Evolutionary conservation across 2,113 vertebrate genomes (phyloP).

Genomic region (Lepisosteus oculatus): DNA sequence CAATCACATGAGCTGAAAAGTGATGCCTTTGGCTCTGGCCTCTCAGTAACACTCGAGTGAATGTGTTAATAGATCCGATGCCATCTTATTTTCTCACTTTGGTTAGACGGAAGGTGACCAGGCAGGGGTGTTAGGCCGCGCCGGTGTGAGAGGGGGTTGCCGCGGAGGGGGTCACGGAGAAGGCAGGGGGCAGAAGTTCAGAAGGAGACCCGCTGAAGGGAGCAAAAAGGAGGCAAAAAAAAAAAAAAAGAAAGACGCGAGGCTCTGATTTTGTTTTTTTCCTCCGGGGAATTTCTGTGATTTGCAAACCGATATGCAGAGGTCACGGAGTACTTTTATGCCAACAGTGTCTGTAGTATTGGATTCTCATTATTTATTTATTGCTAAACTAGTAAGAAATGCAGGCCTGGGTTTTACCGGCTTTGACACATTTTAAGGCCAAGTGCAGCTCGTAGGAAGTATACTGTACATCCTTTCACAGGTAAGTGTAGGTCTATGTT

Average conservation of each 20-base stretch:
- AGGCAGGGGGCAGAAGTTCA: constrained; percentile 82
- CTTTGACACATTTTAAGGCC: too few relatives aligned
- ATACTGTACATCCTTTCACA: too few relatives aligned
- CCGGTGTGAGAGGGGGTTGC: constrained; percentile 50
- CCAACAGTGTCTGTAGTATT: not conserved
- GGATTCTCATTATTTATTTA: not conserved
- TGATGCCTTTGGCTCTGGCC: constrained; percentile 44
- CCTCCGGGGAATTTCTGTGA: not conserved
- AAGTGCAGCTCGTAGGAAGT: too few relatives aligned
- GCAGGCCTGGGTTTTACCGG: too few relatives aligned
- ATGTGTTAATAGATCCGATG: constrained; percentile 84
- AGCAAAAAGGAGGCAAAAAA: constrained; percentile 17
- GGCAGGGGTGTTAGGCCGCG: constrained; percentile 68
- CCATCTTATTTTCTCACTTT: constrained; percentile 87
- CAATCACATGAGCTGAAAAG: constrained; percentile 42
- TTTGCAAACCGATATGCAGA: constrained; percentile 5
- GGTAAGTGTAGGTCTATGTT: too few relatives aligned
- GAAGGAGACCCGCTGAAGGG: constrained; percentile 20
- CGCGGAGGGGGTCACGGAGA: constrained; percentile 63
- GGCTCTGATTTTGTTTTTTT: not conserved
- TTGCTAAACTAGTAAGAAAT: not conserved
- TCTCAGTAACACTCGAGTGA: constrained; percentile 69
- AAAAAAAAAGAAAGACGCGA: not conserved
- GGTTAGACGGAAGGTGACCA: constrained; percentile 69
- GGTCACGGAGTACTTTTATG: not conserved